These are phyloP conservation scores for Xylocopa sonorina DNA, from an alignment of 1,140 invertebrate genomes.

Conservation along the genomic window DNA sequence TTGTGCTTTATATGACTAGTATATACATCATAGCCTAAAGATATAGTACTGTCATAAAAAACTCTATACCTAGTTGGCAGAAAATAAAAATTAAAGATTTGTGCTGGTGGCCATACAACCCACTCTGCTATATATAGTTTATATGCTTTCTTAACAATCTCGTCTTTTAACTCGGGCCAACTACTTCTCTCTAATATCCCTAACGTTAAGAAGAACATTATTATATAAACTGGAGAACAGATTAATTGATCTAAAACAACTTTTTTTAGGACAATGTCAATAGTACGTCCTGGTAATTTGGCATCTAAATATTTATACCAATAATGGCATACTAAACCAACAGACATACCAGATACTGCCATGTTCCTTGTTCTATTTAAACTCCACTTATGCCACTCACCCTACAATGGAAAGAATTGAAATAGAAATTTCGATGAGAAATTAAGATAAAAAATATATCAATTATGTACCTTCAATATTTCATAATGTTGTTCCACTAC, in stretches of 20 bases:
- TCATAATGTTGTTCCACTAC: conserved; percentile 93
- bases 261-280: conserved; percentile 90
- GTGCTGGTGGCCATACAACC: conserved; percentile 91
- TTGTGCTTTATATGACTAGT: conserved; percentile 94
- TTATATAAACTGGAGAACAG: conserved; percentile 92
- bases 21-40: conserved; percentile 94
- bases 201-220: conserved; percentile 90
- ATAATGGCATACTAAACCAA: conserved; percentile 92
- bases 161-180: conserved; percentile 85
- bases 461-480: conserved; percentile 82
- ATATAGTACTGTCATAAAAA: conserved; percentile 95
- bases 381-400: conserved; percentile 85
- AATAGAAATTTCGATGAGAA: neutral
- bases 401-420: conserved; percentile 55
- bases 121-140: conserved; percentile 91
- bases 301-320: conserved; percentile 91
- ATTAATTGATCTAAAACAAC: conserved; percentile 93
- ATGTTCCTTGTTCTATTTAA: conserved; percentile 88
- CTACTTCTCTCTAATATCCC: conserved; percentile 87
- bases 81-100: conserved; percentile 94
- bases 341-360: conserved; percentile 88
- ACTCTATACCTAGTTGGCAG: conserved; percentile 92
- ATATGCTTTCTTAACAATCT: conserved; percentile 90
- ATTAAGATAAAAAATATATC: neutral
- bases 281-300: conserved; percentile 86